phyloP scores from a whole-genome alignment of 2,888 invertebrate genomes.

The Drosophila peninsularis region DNA sequence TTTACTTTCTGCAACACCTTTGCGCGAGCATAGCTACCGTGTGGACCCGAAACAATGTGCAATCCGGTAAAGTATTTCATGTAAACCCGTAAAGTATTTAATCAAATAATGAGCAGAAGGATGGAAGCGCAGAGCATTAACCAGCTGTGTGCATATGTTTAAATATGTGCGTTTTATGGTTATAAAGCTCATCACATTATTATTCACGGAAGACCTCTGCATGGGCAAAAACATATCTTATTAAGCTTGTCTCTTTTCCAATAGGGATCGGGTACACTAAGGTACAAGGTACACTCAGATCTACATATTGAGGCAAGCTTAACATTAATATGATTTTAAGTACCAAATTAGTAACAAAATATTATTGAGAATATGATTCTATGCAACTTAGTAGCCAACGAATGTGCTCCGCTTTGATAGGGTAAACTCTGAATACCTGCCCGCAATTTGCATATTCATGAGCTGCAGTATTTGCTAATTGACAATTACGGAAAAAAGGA shows the following conservation, averaged over 20 bases:
- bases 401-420: slow-evolving; percentile 21
- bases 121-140: not conserved
- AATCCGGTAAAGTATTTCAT: slow-evolving; percentile 63
- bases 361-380: not conserved
- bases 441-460: slow-evolving; percentile 74
- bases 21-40: slow-evolving; percentile 55
- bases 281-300: too few relatives aligned
- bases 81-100: slow-evolving; percentile 12
- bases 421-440: slow-evolving; percentile 32
- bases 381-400: not conserved
- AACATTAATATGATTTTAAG: too few relatives aligned
- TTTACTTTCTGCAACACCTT: slow-evolving; percentile 43
- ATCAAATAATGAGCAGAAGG: not conserved
- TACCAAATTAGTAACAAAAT: not conserved
- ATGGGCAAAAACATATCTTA: not conserved
- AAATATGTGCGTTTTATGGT: not conserved
- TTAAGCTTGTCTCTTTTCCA: not conserved
- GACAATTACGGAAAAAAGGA: slow-evolving; percentile 57
- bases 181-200: not conserved
- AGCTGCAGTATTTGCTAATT: slow-evolving; percentile 77
- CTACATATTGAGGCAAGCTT: too few relatives aligned
- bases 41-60: slow-evolving; percentile 53
- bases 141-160: not conserved
- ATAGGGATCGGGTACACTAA: not conserved
- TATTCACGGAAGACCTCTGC: not conserved